Evolutionary conservation across 1,140 invertebrate species (phyloP), one percentile per base, ranked within the genome.

Genomic region (silkworm (Bombyx mori)): DNA sequence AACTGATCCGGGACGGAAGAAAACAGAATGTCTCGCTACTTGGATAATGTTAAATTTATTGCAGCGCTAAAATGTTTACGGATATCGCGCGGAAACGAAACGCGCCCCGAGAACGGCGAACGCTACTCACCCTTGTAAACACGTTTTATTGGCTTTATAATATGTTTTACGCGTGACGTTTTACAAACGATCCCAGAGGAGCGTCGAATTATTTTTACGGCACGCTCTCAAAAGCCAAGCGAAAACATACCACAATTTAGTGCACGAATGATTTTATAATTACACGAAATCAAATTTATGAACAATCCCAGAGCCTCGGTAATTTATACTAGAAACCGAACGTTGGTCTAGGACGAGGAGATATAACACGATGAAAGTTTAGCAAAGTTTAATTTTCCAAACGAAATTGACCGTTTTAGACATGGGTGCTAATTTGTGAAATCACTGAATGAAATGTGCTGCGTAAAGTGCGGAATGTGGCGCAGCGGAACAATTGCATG

Each of bases 81-180:
- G 79, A 83, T 86, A 85, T 78, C 77, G 72, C 73, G 69, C 66
- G 73, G 71, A 66, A 77, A 70, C 71, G 73, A 64, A 72, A 69
- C 54, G 8, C 53, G 47, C 60, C 66, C 61, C 63, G 66, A 63
- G 67, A 63, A 68, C 69, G 71, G 69, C 72, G 75, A 76, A 75
- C 73, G 70, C 75, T 71, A 75, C 75, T 84, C 83, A 83, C 82
- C 83, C 82, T 85, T 87, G 82, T 87, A 85, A 87, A 87, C 83
- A 87, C 83, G 83, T 87, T 87, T 87, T 87, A 87, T 87, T 87
- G 82, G 84, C 84, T 87, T 87, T 87, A 85, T 85, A 85, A 87
- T 85, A 87, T 87, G 84, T 87, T 87, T 82, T 87, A 87, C 82
- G 82, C 84, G 84, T 85, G 84, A 87, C 84, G 84, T 85, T 87